A percentile compares a stretch with the other conserved stretches of the same genome.
phyloP scores from a whole-genome alignment of 2,888 invertebrate species.

The Unio delphinus region DNA sequence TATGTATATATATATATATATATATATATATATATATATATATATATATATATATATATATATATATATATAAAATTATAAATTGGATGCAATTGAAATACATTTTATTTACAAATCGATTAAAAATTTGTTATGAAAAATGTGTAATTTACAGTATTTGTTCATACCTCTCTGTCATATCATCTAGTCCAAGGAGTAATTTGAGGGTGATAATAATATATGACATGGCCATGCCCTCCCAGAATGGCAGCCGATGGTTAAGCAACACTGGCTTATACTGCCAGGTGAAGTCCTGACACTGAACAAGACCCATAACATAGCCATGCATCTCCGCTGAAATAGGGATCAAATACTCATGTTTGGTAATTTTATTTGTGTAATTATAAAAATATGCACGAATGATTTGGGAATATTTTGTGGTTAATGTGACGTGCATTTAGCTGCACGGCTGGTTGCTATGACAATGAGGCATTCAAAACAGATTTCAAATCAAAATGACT shows the following conservation, averaged over 20 bases:
- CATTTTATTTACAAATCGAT: too few species aligned
- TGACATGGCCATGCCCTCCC: constrained; percentile 49
- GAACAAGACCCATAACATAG: constrained; percentile 16
- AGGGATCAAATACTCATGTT: background rate
- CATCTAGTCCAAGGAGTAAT: constrained; percentile 54
- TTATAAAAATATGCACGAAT: background rate
- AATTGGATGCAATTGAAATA: too few species aligned
- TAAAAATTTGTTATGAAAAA: too few species aligned
- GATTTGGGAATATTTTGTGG: too few species aligned
- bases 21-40: too few species aligned
- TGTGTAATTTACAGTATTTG: background rate
- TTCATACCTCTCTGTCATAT: constrained; percentile 51
- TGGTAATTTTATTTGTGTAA: background rate
- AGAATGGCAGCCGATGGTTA: constrained; percentile 16
- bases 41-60: too few species aligned
- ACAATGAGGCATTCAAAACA: too few species aligned
- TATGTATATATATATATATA: too few species aligned
- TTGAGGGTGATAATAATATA: constrained; percentile 55
- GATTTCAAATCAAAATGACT: too few species aligned
- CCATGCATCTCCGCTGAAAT: constrained; percentile 33
- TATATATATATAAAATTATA: too few species aligned
- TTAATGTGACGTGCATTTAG: too few species aligned
- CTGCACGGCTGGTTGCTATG: too few species aligned
- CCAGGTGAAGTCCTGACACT: background rate
- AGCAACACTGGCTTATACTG: background rate